phyloP scores from a whole-genome alignment of 2,888 invertebrate species.

The Phanerotoma sp. region DNA sequence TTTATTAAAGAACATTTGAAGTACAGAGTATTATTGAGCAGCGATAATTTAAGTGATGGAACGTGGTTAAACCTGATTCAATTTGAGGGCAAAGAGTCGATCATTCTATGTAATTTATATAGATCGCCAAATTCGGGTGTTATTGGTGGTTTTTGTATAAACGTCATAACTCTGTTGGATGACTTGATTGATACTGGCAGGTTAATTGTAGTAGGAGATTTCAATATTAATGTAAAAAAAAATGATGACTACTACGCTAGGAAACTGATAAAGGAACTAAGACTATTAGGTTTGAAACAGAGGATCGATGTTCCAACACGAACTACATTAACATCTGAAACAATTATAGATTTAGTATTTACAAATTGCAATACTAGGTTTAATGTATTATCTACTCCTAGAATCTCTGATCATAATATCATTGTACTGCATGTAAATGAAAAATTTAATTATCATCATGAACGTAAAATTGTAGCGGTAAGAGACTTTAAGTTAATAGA shows the following conservation, averaged over 20 bases:
- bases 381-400: slow-evolving; percentile 4
- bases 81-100: slow-evolving; percentile 5
- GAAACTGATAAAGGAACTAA: slow-evolving; percentile 8
- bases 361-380: slow-evolving; percentile 12
- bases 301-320: slow-evolving; percentile 13
- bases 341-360: no score
- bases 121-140: slow-evolving; percentile 21
- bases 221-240: slow-evolving; percentile 4
- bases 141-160: slow-evolving; percentile 13
- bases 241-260: slow-evolving; percentile 13
- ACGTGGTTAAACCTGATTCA: neutral
- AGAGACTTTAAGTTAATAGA: slow-evolving; percentile 5
- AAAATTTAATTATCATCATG: neutral
- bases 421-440: neutral
- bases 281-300: slow-evolving; percentile 21
- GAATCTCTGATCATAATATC: slow-evolving; percentile 18
- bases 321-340: slow-evolving; percentile 1
- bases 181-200: slow-evolving; percentile 7
- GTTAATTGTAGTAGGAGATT: slow-evolving; percentile 16
- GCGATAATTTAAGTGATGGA: neutral
- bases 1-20: slow-evolving; percentile 4
- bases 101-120: slow-evolving; percentile 17
- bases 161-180: slow-evolving; percentile 15
- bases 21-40: slow-evolving; percentile 2
- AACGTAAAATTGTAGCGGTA: neutral